Evolutionary conservation across 1,140 invertebrate species (phyloP).

Genomic region (Ceratosolen fusciceps): DNA sequence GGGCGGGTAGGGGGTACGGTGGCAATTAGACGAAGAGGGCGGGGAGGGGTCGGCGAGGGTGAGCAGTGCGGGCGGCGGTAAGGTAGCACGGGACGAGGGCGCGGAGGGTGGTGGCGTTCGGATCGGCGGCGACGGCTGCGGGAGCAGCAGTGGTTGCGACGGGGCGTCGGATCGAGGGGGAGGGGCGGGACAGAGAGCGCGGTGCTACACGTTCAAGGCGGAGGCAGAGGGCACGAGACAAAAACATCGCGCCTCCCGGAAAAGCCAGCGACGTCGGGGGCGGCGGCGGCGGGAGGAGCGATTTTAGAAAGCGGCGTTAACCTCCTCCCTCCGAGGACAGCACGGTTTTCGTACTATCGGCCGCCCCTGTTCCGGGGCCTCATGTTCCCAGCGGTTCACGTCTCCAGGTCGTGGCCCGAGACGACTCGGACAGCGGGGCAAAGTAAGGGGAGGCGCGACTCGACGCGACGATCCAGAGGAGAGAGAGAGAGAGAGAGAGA

Average conservation of each 20-base stretch:
- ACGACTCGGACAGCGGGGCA: too few species aligned
- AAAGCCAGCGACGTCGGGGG: too few species aligned
- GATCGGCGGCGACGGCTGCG: too few species aligned
- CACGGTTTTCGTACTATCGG: not conserved
- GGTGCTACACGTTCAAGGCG: slow-evolving; percentile 11
- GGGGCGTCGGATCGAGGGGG: too few species aligned
- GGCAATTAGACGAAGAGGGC: not conserved
- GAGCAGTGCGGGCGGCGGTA: not conserved
- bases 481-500: not conserved
- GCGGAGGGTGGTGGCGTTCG: not conserved
- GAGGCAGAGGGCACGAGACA: not conserved
- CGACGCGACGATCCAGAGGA: not conserved
- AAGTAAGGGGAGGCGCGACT: too few species aligned
- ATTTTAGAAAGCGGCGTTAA: not conserved
- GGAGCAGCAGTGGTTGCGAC: too few species aligned
- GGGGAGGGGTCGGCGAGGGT: not conserved
- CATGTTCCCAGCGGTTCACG: not conserved
- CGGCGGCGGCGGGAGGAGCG: not conserved
- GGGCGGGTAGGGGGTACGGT: not conserved
- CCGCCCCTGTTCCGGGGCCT: not conserved
- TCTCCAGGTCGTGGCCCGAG: not conserved
- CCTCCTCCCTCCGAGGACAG: not conserved
- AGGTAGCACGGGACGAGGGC: too few species aligned
- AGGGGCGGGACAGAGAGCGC: not conserved
- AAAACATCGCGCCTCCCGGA: too few species aligned